These are phyloP conservation scores for Lasius platythorax DNA, from an alignment of 2,888 invertebrate species.

Conservation along the genomic window DNA sequence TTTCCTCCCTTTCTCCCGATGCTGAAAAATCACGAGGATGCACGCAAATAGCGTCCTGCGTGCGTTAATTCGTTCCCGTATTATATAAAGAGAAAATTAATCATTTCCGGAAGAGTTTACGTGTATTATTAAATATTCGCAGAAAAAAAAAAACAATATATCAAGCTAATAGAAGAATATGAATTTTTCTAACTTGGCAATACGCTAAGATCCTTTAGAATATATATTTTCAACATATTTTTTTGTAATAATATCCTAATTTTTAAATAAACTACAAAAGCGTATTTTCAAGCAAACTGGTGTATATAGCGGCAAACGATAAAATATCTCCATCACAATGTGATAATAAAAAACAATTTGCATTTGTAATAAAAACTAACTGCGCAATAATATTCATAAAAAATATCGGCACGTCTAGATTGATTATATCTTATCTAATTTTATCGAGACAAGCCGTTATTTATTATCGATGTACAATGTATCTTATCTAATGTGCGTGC, in stretches of 20 bases:
- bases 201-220: neutral
- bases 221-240: neutral
- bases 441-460: slow-evolving; percentile 34
- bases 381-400: neutral
- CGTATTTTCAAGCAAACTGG: neutral
- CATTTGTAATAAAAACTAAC: slow-evolving; percentile 7
- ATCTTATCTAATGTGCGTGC: slow-evolving; percentile 34
- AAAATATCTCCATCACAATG: neutral
- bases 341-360: neutral
- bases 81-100: slow-evolving; percentile 3
- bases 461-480: slow-evolving; percentile 21
- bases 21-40: neutral
- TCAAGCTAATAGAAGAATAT: neutral
- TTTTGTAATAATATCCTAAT: neutral
- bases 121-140: neutral
- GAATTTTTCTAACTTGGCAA: neutral
- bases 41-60: neutral
- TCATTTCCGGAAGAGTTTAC: neutral
- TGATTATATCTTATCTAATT: slow-evolving; percentile 41
- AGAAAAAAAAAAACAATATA: neutral
- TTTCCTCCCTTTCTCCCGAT: neutral
- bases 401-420: neutral
- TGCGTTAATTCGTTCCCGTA: neutral
- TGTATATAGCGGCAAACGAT: neutral
- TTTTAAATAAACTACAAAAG: neutral